Evolutionary conservation across 2,113 vertebrate species (phyloP), one percentile per base, ranked within the genome.

Genomic region (Ammospiza caudacuta): DNA sequence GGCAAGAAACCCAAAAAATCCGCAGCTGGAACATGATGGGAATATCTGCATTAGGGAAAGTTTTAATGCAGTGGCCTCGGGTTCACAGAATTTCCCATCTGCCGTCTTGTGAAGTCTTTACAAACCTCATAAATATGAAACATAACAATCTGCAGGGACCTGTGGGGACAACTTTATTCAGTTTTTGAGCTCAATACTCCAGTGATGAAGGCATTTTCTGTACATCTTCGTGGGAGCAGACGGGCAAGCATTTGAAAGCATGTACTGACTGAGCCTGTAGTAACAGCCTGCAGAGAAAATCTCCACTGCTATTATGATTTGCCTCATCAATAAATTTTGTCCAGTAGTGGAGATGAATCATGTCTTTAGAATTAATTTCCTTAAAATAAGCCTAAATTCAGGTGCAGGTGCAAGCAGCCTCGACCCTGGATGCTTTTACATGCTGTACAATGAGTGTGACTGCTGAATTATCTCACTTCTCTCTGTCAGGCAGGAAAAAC

Each of bases 341-440:
- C 54, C 43, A 35, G 18, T 49, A 59, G 74, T 51, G 28, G 84
- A 62, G 64, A 74, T 39, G 25, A 83, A 89, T 83, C 44, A 49
- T 5, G 17, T 51, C 55, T 90, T 86, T 59, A 70, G 76, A 91
- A 87, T 24, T 33, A 1, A 49, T 91, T 91, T 90, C 52, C 89
- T 92, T 63, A 52, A 94, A 86, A 89, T 66, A 73, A 80, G 41
- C 37, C 76, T 76, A 68, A 55, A 83, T 73, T 47, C 73, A 95
- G 64, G 41, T 41, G 25, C 22, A 44, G 55, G 55, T 70, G n/a
- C 15, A 52, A 81, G 64, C 37, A 58, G 35, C 44, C 54, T 83
- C 0, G 11, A 68, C 27, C 21, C 39, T 59, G 41, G 59, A 33
- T 43, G 15, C 23, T 68, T 51, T 72, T 67, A 77, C 31, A 18